Base-by-base conservation (phyloP, 2,113 vertebrate species). In the Laticauda laticaudata region DNA sequence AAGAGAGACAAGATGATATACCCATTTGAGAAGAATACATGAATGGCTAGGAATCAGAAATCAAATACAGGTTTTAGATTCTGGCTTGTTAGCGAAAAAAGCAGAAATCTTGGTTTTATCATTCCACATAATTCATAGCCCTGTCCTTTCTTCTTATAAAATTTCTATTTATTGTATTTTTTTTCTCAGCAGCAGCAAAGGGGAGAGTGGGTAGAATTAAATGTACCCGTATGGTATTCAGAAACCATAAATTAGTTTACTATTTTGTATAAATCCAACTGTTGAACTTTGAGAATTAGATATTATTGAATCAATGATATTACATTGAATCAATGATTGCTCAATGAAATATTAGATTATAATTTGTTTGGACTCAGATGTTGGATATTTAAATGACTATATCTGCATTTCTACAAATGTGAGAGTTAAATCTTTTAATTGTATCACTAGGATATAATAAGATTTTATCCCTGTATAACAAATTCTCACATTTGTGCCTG, bases 351-450 rank as follows among this genome's bases (percentile, higher is more conserved):
- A 43, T 43, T 14, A 24, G 55, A 59, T 55, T 10, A 43, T 56
- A 59, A 11, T 23, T 20, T 43, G n/a, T 7, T 56, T 15, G 95
- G 6, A 29, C 18, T 18, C 48, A 85, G 1, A 5, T 34, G 14
- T 43, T 24, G 94, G 87, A 5, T 11, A 90, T 43, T 92, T 7
- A 43, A 24, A 0, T 81, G 43, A 89, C 45, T 59, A 64, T 10
- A 94, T 81, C 48, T 29, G 0, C n/a, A 8, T 23, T 24, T 15
- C 11, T 88, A 94, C 91, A 69, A 91, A 57, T 92, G 51, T 93
- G 94, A 43, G 59, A 56, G 6, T 26, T 9, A 5, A 87, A 92
- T 89, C 88, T 61, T 91, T 48, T 56, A 93, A 94, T 94, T 61
- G n/a, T 53, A 48, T 92, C 54, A 86, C 75, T 90, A 88, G 86